phyloP scores from a whole-genome alignment of 2,113 vertebrate species.

The Cyprinodon variegatus region DNA sequence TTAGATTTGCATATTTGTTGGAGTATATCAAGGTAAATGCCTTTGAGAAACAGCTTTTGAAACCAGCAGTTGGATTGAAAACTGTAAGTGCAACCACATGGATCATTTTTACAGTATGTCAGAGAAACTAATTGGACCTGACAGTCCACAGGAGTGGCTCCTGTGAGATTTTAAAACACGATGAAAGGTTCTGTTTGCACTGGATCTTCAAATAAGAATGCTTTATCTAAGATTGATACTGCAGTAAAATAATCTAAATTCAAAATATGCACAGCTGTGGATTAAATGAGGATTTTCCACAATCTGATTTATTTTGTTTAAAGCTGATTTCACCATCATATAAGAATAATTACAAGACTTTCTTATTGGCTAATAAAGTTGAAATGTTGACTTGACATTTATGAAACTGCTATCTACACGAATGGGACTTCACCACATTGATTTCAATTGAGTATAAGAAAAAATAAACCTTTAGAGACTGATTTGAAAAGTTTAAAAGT shows the following conservation, averaged over 20 bases:
- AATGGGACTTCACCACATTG: not conserved
- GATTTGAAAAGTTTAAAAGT: not conserved
- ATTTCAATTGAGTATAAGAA: not conserved
- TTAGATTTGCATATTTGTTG: not conserved
- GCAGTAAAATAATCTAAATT: conserved; percentile 30
- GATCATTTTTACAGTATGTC: not conserved
- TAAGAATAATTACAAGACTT: not conserved
- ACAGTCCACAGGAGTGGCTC: conserved; percentile 8
- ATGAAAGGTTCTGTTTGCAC: conserved; percentile 15
- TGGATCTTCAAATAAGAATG: not conserved
- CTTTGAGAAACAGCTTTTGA: not conserved
- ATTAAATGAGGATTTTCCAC: not conserved
- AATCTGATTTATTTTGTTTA: conserved; percentile 24
- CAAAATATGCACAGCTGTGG: not conserved
- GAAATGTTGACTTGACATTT: not conserved
- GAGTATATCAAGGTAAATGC: not conserved
- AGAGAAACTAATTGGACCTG: conserved; percentile 7
- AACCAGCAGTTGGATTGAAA: not conserved
- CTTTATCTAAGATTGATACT: conserved; percentile 14
- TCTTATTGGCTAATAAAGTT: not conserved
- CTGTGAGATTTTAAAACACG: not conserved
- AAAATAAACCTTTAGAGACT: not conserved
- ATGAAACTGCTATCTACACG: not conserved
- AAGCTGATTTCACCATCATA: not conserved
- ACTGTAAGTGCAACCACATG: not conserved